Percentiles rank a stretch among this genome's conserved stretches.
phyloP scores from a whole-genome alignment of 2,888 invertebrate species.

The Nemotelus nigrinus region DNA sequence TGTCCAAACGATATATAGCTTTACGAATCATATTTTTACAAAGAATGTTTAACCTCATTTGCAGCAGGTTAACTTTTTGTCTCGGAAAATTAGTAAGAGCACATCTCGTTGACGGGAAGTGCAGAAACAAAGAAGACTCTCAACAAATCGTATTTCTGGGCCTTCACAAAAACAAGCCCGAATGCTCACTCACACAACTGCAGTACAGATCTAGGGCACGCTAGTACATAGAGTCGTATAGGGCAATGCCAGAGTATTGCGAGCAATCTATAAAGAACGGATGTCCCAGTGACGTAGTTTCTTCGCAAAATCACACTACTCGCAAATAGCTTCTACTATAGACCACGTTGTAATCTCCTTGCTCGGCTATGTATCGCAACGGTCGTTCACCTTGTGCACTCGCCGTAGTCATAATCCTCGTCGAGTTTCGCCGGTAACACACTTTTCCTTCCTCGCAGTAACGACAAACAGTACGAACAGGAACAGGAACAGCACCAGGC shows the following conservation, averaged over 20 bases:
- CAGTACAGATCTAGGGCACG: constrained; percentile 34
- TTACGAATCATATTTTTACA: background rate
- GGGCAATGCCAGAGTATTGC: constrained; percentile 43
- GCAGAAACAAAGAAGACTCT: constrained; percentile 12
- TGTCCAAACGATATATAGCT: no score
- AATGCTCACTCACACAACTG: constrained; percentile 39
- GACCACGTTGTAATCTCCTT: constrained; percentile 39
- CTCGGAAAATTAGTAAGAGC: background rate
- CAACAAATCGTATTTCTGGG: constrained; percentile 23
- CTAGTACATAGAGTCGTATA: constrained; percentile 38
- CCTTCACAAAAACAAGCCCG: constrained; percentile 41
- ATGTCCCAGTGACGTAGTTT: constrained; percentile 50
- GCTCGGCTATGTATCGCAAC: constrained; percentile 42
- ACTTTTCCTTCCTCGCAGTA: constrained; percentile 2
- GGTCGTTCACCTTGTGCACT: constrained; percentile 49
- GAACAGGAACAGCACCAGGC: background rate
- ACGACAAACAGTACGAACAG: background rate
- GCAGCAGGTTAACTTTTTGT: constrained; percentile 15
- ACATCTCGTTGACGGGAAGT: constrained; percentile 12
- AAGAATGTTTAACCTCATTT: constrained; percentile 34
- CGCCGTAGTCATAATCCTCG: constrained; percentile 10
- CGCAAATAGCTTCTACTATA: constrained; percentile 5
- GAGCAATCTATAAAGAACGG: constrained; percentile 45
- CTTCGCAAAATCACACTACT: background rate
- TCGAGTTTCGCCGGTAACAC: constrained; percentile 42